A percentile compares a stretch with the other conserved stretches of the same genome.
Conservation (phyloP, 2,888 invertebrate species). For the Prenolepis imparis region DNA sequence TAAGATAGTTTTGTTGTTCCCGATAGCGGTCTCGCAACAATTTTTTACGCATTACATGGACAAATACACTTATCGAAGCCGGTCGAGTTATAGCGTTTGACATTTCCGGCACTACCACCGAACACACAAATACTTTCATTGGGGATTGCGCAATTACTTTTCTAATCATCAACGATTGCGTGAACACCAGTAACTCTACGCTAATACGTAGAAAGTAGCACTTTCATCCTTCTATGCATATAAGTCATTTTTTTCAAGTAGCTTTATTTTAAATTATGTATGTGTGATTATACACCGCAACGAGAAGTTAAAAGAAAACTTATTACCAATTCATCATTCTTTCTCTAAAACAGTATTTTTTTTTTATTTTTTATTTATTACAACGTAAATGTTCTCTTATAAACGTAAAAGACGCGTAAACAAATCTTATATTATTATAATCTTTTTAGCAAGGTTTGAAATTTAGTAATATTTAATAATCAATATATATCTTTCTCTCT, state of each 20-base stretch:
- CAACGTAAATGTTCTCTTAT: too few species aligned
- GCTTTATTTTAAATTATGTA: not conserved
- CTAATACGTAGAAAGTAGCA: conserved; percentile 18
- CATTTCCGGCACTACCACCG: not conserved
- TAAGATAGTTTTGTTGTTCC: conserved; percentile 56
- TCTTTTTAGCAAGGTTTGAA: not conserved
- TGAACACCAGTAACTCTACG: conserved; percentile 11
- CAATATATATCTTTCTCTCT: too few species aligned
- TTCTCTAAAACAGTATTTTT: not conserved
- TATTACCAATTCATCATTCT: not conserved
- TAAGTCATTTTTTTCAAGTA: not conserved
- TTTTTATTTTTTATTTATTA: too few species aligned
- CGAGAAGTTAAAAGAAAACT: not conserved
- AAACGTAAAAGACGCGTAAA: not conserved
- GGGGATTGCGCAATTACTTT: conserved; percentile 35
- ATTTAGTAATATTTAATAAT: conserved; percentile 11
- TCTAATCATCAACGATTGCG: conserved; percentile 32
- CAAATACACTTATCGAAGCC: conserved; percentile 51
- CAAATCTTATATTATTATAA: not conserved
- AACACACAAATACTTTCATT: conserved; percentile 19
- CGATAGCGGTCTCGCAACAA: conserved; percentile 50
- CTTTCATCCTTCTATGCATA: conserved; percentile 1
- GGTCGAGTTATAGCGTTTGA: conserved; percentile 20
- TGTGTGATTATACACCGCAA: not conserved
- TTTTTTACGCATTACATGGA: conserved; percentile 55